Conservation (phyloP, 2,113 vertebrate species). For the Nerophis ophidion region DNA sequence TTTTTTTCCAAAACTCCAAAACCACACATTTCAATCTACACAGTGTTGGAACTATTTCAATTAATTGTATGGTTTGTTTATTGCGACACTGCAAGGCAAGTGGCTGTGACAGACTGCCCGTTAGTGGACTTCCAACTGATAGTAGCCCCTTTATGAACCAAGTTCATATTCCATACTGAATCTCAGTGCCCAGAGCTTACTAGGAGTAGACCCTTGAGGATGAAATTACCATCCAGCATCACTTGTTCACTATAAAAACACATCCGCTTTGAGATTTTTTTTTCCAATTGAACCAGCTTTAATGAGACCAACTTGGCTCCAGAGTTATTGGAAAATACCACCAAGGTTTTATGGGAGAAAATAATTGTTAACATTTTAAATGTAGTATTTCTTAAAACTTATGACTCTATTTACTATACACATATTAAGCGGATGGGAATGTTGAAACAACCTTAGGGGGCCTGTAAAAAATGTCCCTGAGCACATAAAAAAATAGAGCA, state of each 20-base stretch:
- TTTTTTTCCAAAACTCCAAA: too few species aligned
- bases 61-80: too few species aligned
- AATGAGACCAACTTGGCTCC: conserved; percentile 35
- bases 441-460: neutral
- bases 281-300: neutral
- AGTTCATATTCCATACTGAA: conserved; percentile 43
- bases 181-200: conserved; percentile 39
- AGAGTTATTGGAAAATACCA: conserved; percentile 34
- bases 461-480: neutral
- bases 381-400: conserved; percentile 8
- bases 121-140: conserved; percentile 46
- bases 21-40: too few species aligned
- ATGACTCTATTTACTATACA: neutral
- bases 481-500: conserved; percentile 17
- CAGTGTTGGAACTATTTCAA: too few species aligned
- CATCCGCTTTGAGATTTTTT: conserved; percentile 3
- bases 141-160: conserved; percentile 28
- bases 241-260: conserved; percentile 1
- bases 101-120: too few species aligned
- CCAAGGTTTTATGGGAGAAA: conserved; percentile 26
- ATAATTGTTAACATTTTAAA: conserved; percentile 17
- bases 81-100: too few species aligned
- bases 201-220: conserved; percentile 4
- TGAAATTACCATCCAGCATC: conserved; percentile 37
- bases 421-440: neutral